Base-by-base conservation (phyloP, 2,113 vertebrate species). In the Platichthys stellatus region DNA sequence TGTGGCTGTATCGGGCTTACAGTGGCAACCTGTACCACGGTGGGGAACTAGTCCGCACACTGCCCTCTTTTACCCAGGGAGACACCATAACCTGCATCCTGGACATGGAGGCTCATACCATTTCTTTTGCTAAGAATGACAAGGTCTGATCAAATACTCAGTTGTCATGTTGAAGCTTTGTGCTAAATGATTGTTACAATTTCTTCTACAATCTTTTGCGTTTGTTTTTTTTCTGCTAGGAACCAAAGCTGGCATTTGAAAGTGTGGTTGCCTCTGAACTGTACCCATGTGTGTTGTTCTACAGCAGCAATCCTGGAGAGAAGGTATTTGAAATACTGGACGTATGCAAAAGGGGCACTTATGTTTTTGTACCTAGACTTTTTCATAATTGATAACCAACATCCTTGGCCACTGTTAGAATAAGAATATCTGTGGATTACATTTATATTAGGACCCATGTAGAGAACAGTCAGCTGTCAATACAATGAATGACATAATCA, bases 1-100 rank as follows among this genome's bases (percentile, higher is more conserved):
- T 95, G 95, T 95, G 95, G 95, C 88, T 95, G 72, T 95, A 95
- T 80, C 93, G 95, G 0, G 95, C 95, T 31, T 95, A 95, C 69
- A 95, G 94, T n/a, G 95, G 95, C 21, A 95, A 95, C 79, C 90
- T 95, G 67, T 95, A 95, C 80, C 95, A 95, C 3, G 92, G 94
- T 13, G 95, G 95, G 2, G 95, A 95, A 35, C 91, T 95, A 75
- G 91, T 93, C n/a, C 92, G 93, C 23, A 92, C 92, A 0, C 89
- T 95, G 83, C 94, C 94, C 9, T 94, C 94, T 51, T 95, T 95
- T 61, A 95, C 94, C 57, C 95, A 95, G 84, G 94, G 94, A 0
- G 95, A 95, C 87, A 94, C 92, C 77, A 93, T 95, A 86, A 95
- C 95, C 71, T 95, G 95, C 83, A 90, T 95, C 71, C 90, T 95